These are phyloP conservation scores for Ochotona princeps DNA, from an alignment of 2,113 vertebrate species.

Conservation along the genomic window DNA sequence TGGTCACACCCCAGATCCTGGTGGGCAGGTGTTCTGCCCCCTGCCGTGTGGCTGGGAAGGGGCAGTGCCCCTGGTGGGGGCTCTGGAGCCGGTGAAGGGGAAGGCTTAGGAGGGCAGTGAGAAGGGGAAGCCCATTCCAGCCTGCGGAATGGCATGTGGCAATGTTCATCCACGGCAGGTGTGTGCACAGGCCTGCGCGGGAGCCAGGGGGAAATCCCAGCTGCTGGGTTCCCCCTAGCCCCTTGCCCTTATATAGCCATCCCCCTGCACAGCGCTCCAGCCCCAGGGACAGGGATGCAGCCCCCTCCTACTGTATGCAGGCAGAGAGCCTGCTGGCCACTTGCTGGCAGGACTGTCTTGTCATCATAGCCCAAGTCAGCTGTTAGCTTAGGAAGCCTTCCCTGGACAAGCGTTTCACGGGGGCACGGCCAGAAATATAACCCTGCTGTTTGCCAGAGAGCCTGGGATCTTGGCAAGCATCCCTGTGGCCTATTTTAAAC, in stretches of 20 bases:
- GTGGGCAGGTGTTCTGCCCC: background rate
- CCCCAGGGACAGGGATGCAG: background rate
- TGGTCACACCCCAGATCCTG: background rate
- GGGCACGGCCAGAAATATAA: constrained; percentile 84
- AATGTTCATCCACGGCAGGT: constrained; percentile 68
- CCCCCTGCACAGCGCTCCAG: background rate
- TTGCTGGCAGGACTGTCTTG: constrained; percentile 67
- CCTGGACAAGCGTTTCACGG: constrained; percentile 79
- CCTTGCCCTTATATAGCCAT: constrained; percentile 66
- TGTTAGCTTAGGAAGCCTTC: constrained; percentile 83
- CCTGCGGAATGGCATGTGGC: constrained; percentile 58
- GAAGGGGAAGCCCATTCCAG: constrained; percentile 70
- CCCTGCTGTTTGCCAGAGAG: constrained; percentile 82
- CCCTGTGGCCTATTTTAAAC: constrained; percentile 78
- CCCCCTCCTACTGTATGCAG: constrained; percentile 58
- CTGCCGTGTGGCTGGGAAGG: background rate
- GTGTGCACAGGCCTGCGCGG: background rate
- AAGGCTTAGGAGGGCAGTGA: constrained; percentile 39
- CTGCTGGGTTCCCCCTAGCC: constrained; percentile 51
- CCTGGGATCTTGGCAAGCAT: constrained; percentile 79
- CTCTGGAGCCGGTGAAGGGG: constrained; percentile 59
- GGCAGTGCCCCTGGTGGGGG: background rate
- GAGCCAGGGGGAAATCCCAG: constrained; percentile 55
- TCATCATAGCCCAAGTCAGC: constrained; percentile 86
- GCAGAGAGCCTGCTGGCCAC: background rate